Evolutionary conservation across 2,888 invertebrate species (phyloP).

Genomic region (Blastobasis lacticolella): DNA sequence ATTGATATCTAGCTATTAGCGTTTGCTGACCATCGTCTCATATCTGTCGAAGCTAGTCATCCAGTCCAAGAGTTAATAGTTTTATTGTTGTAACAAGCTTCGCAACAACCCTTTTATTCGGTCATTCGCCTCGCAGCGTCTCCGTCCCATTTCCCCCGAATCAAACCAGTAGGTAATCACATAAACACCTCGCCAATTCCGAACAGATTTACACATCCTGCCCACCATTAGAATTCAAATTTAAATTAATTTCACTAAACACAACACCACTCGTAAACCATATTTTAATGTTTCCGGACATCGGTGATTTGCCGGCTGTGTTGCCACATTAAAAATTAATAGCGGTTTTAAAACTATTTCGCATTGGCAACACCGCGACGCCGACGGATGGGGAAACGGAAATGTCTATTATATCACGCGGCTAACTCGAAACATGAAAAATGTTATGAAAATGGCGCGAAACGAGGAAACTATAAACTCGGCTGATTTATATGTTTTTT

Average conservation of each 20-base stretch:
- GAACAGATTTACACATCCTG: slow-evolving; percentile 64
- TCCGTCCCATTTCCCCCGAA: slow-evolving; percentile 28
- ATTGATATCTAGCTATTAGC: background rate
- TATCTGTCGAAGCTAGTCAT: background rate
- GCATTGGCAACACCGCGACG: slow-evolving; percentile 52
- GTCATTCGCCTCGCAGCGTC: slow-evolving; percentile 10
- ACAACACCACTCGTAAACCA: slow-evolving; percentile 64
- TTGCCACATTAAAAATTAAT: slow-evolving; percentile 67
- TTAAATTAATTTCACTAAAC: slow-evolving; percentile 64
- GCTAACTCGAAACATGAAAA: slow-evolving; percentile 37
- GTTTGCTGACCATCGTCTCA: background rate
- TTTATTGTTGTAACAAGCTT: background rate
- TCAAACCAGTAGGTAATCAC: slow-evolving; percentile 33
- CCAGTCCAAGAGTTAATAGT: background rate
- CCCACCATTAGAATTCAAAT: slow-evolving; percentile 48
- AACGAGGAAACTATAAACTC: slow-evolving; percentile 55
- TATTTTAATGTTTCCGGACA: slow-evolving; percentile 69
- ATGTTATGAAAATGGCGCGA: slow-evolving; percentile 48
- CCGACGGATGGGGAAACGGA: slow-evolving; percentile 58
- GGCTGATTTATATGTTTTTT: slow-evolving; percentile 38
- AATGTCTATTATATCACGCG: slow-evolving; percentile 55
- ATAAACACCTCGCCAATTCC: slow-evolving; percentile 47
- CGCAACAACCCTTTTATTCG: slow-evolving; percentile 1
- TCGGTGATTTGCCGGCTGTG: slow-evolving; percentile 52
- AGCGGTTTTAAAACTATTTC: slow-evolving; percentile 64